A percentile compares a stretch with the other conserved stretches of the same genome.
Conservation (phyloP, 2,888 invertebrate genomes). For the Tipula confusa region DNA sequence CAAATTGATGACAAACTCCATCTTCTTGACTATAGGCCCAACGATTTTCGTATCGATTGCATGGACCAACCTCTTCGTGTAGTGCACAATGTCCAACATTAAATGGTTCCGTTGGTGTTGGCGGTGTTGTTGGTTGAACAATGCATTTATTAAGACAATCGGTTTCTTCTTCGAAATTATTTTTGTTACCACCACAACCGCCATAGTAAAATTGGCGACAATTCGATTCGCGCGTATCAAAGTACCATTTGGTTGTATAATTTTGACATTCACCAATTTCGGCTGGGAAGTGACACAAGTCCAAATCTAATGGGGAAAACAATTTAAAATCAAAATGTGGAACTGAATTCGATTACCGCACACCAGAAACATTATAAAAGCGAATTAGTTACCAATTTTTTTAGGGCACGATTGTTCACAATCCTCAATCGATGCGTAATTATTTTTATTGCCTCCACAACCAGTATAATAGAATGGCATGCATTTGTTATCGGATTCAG, state of each 20-base stretch:
- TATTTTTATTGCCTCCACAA: slow-evolving; percentile 86
- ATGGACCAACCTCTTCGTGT: slow-evolving; percentile 63
- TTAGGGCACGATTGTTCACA: slow-evolving; percentile 76
- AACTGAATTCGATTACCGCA: not conserved
- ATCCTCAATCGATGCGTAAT: slow-evolving; percentile 66
- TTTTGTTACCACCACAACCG: slow-evolving; percentile 88
- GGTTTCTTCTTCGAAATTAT: slow-evolving; percentile 69
- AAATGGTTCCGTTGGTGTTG: slow-evolving; percentile 35
- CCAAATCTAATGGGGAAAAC: slow-evolving; percentile 52
- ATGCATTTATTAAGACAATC: slow-evolving; percentile 66
- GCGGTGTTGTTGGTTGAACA: slow-evolving; percentile 48
- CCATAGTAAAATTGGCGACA: slow-evolving; percentile 84
- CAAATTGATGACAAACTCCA: slow-evolving; percentile 73
- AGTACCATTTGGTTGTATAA: slow-evolving; percentile 76
- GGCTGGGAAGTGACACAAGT: slow-evolving; percentile 70
- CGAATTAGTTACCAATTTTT: slow-evolving; percentile 61
- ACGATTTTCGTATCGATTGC: slow-evolving; percentile 54
- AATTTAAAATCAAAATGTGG: not conserved
- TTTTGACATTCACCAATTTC: slow-evolving; percentile 72
- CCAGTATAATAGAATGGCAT: slow-evolving; percentile 91
- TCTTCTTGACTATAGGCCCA: slow-evolving; percentile 70
- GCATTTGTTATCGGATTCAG: slow-evolving; percentile 76
- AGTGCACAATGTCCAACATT: slow-evolving; percentile 63
- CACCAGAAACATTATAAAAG: not conserved
- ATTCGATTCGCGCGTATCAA: slow-evolving; percentile 65